A percentile compares a stretch with the other conserved stretches of the same genome.
Conservation (phyloP, 2,797 vertebrate species). For the Tachyglossus aculeatus region DNA sequence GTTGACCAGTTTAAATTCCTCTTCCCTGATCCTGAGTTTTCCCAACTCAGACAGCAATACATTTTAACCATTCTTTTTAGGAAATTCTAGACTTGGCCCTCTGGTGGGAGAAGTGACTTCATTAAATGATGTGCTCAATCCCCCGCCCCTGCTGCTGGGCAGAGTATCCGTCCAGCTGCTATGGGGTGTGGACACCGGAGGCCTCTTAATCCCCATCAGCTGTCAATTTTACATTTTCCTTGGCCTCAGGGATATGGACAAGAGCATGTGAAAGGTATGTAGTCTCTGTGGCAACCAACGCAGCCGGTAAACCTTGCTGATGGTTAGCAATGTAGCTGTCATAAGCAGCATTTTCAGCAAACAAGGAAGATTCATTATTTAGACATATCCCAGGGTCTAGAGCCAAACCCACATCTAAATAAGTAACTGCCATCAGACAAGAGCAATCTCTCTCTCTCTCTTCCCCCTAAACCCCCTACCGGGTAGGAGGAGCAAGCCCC, state of each 20-base stretch:
- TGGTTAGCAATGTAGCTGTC: not conserved
- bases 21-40: not conserved
- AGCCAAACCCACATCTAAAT: too few relatives aligned
- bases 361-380: not conserved
- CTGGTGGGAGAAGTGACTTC: not conserved
- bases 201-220: rapidly evolving
- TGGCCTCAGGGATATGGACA: too few relatives aligned
- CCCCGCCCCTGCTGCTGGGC: not conserved
- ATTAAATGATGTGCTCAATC: not conserved
- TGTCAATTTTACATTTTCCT: not conserved
- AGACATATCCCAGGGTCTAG: too few relatives aligned
- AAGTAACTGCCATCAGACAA: too few relatives aligned
- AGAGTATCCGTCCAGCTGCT: not conserved
- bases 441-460: too few relatives aligned
- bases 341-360: not conserved
- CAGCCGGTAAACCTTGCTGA: not conserved
- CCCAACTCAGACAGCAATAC: rapidly evolving
- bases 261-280: not conserved
- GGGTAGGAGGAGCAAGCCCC: too few relatives aligned
- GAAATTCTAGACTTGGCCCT: too few relatives aligned
- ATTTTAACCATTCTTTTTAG: rapidly evolving
- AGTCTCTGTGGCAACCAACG: not conserved
- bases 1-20: not conserved
- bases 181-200: not conserved
- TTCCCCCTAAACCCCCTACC: too few relatives aligned